phyloP scores from a whole-genome alignment of 2,888 invertebrate species.

The Mechanitis mazaeus region DNA sequence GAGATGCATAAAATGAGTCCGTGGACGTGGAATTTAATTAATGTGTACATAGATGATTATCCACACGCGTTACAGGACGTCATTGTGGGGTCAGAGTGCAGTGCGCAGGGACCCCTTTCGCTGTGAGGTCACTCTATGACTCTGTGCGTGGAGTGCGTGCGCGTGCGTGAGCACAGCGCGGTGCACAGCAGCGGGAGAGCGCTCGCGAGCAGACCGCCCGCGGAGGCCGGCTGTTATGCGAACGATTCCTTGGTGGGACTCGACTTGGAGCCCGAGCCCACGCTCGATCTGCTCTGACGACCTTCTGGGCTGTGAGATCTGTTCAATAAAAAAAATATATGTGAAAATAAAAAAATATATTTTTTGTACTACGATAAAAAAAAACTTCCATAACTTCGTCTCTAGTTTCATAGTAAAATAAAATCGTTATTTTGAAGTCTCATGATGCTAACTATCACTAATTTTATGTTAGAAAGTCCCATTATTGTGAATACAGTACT shows the following conservation, averaged over 20 bases:
- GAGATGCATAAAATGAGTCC: too few species aligned
- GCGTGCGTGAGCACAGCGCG: constrained; percentile 59
- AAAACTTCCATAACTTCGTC: too few species aligned
- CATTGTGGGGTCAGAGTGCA: too few species aligned
- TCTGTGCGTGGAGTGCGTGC: constrained; percentile 45
- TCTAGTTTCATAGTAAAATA: too few species aligned
- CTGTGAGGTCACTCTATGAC: constrained; percentile 43
- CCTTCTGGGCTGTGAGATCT: constrained; percentile 67
- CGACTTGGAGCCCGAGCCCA: constrained; percentile 54
- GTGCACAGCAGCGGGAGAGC: constrained; percentile 65
- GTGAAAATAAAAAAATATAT: background rate
- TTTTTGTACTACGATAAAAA: too few species aligned
- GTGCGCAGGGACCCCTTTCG: too few species aligned
- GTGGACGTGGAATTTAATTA: too few species aligned
- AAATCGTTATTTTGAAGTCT: too few species aligned
- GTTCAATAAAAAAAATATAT: constrained; percentile 9
- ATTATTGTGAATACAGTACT: constrained; percentile 22
- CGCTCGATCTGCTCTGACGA: constrained; percentile 60
- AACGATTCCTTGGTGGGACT: constrained; percentile 63
- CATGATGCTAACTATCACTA: too few species aligned
- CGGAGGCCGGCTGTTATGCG: constrained; percentile 63
- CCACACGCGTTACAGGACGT: too few species aligned
- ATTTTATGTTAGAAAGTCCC: too few species aligned
- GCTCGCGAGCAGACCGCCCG: constrained; percentile 54
- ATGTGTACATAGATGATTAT: too few species aligned